Evolutionary conservation across 1,140 invertebrate genomes (phyloP).

Genomic region (Apis mellifera): DNA sequence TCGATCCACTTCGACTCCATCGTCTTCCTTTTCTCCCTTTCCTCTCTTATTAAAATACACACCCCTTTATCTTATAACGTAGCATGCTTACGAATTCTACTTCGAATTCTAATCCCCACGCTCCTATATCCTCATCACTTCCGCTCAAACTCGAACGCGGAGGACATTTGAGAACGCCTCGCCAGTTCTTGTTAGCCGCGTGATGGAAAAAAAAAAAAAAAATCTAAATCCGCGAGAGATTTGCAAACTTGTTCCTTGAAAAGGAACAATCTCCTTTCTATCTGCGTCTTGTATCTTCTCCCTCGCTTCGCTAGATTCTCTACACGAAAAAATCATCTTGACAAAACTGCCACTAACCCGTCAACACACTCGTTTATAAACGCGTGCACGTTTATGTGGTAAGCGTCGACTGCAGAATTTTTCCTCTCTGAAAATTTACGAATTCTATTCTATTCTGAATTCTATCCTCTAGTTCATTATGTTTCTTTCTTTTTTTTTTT

Average conservation of each 20-base stretch:
- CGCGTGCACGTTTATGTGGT: slow-evolving; percentile 66
- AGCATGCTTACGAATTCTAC: neutral
- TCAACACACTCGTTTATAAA: slow-evolving; percentile 7
- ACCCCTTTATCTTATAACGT: neutral
- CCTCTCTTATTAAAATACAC: neutral
- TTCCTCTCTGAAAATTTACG: slow-evolving; percentile 34
- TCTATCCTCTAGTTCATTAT: neutral
- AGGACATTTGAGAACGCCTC: neutral
- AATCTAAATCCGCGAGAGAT: neutral
- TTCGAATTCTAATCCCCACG: neutral
- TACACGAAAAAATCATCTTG: neutral
- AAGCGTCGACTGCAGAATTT: slow-evolving; percentile 57
- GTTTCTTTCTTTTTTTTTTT: neutral
- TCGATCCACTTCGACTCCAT: neutral
- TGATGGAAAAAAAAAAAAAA: neutral
- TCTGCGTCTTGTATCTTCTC: too few species aligned
- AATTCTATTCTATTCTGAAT: slow-evolving; percentile 5
- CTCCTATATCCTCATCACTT: neutral
- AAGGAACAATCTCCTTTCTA: neutral
- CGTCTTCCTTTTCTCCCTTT: neutral
- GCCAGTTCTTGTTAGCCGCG: too few species aligned
- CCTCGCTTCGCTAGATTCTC: neutral
- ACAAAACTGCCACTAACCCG: neutral
- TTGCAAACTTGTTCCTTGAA: neutral
- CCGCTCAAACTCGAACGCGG: neutral